Percentiles rank a stretch among this genome's conserved stretches.
These are phyloP conservation scores for Conger conger DNA, from an alignment of 2,113 vertebrate species.

Conservation along the genomic window DNA sequence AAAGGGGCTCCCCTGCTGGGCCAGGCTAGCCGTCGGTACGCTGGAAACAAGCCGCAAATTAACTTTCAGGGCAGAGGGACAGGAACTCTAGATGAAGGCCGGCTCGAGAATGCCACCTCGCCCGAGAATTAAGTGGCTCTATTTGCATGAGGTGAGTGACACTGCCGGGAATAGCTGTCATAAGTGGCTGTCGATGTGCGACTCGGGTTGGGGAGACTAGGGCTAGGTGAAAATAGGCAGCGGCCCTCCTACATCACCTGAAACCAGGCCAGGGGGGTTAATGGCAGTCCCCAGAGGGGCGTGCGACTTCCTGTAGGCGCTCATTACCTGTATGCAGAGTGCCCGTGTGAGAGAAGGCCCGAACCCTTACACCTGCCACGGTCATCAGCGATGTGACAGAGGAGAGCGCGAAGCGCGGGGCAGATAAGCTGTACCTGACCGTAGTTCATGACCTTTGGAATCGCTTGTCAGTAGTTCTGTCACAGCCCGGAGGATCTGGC, in stretches of 20 bases:
- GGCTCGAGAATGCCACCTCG: neutral
- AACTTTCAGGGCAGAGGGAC: neutral
- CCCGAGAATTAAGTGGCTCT: neutral
- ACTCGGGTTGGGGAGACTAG: neutral
- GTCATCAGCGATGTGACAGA: neutral
- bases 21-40: neutral
- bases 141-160: neutral
- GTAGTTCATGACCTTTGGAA: neutral
- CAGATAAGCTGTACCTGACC: neutral
- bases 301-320: neutral
- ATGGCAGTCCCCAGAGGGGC: neutral
- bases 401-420: neutral
- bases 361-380: too few species aligned
- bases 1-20: constrained; percentile 52
- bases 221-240: neutral
- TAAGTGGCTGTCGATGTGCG: neutral
- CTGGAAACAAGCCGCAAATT: neutral
- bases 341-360: too few species aligned
- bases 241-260: neutral
- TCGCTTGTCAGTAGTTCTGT: neutral
- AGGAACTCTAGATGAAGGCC: neutral
- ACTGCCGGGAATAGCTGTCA: neutral
- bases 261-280: neutral
- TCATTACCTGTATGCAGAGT: neutral
- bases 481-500: neutral